Percentiles rank a stretch among this genome's conserved stretches.
These are phyloP conservation scores for Ceratothoa steindachneri DNA, from an alignment of 2,888 invertebrate species.

Conservation along the genomic window DNA sequence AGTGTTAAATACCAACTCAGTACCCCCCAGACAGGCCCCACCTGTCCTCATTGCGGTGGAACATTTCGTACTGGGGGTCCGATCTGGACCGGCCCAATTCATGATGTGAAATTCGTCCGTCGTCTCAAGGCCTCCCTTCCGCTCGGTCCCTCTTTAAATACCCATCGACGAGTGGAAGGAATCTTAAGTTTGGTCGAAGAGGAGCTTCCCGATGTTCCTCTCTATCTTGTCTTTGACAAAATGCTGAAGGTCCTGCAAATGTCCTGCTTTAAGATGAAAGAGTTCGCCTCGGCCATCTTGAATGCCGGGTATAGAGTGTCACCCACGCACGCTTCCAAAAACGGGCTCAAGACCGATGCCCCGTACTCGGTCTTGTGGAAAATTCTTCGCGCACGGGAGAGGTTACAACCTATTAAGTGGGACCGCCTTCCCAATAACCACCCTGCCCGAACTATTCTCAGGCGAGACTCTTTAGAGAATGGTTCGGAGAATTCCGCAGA, in stretches of 20 bases:
- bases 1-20: slow-evolving; percentile 65
- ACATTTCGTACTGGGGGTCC: slow-evolving; percentile 64
- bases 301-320: slow-evolving; percentile 89
- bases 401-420: slow-evolving; percentile 14
- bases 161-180: slow-evolving; percentile 7
- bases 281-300: slow-evolving; percentile 76
- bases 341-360: slow-evolving; percentile 88
- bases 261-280: slow-evolving; percentile 66
- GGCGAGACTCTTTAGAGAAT: not conserved
- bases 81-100: slow-evolving; percentile 84
- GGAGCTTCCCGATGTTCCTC: slow-evolving; percentile 76
- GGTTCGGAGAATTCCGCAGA: not conserved
- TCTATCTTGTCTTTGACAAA: slow-evolving; percentile 80
- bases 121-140: slow-evolving; percentile 59
- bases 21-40: slow-evolving; percentile 64
- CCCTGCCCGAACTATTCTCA: not conserved
- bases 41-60: slow-evolving; percentile 72
- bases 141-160: slow-evolving; percentile 36
- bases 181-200: slow-evolving; percentile 56
- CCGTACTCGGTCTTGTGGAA: slow-evolving; percentile 86
- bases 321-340: slow-evolving; percentile 80
- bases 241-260: slow-evolving; percentile 69
- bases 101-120: slow-evolving; percentile 71
- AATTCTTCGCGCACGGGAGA: slow-evolving; percentile 75
- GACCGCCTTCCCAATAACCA: not conserved